Conservation (phyloP, 2,113 vertebrate species). For the Bothrops jararaca region DNA sequence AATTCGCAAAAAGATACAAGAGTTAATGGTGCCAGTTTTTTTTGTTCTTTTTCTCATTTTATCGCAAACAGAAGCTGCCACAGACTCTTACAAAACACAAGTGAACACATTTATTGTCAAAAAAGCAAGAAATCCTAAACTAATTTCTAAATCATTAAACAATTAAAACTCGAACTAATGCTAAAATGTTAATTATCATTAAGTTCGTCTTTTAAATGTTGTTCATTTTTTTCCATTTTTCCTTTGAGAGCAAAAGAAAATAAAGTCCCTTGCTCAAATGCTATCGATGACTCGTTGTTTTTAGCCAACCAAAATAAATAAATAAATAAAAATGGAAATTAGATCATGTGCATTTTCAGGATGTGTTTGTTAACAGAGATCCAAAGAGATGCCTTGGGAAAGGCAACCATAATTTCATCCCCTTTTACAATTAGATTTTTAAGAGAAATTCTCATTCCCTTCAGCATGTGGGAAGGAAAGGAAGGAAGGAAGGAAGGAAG, state of each 20-base stretch:
- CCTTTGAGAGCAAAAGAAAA: conserved; percentile 31
- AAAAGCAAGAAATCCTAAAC: conserved; percentile 80
- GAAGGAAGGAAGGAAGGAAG: background rate
- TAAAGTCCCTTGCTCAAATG: background rate
- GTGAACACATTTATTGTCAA: conserved; percentile 83
- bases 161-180: conserved; percentile 84
- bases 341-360: conserved; percentile 23
- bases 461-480: background rate
- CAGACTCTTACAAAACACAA: conserved; percentile 88
- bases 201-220: conserved; percentile 47
- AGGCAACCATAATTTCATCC: conserved; percentile 5
- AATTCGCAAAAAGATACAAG: conserved; percentile 84
- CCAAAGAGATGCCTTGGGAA: conserved; percentile 8
- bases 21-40: conserved; percentile 78
- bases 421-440: conserved; percentile 5
- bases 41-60: conserved; percentile 69
- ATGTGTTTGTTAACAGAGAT: conserved; percentile 74
- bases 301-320: conserved; percentile 18
- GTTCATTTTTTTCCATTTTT: conserved; percentile 34
- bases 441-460: background rate
- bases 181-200: conserved; percentile 42
- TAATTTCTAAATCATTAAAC: conserved; percentile 87
- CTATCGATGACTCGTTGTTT: conserved; percentile 4
- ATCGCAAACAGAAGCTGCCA: conserved; percentile 86
- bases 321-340: conserved; percentile 26